Percentiles rank a stretch among this genome's conserved stretches.
Conservation (phyloP, 2,113 vertebrate species). For the Sphyrna mokarran region DNA sequence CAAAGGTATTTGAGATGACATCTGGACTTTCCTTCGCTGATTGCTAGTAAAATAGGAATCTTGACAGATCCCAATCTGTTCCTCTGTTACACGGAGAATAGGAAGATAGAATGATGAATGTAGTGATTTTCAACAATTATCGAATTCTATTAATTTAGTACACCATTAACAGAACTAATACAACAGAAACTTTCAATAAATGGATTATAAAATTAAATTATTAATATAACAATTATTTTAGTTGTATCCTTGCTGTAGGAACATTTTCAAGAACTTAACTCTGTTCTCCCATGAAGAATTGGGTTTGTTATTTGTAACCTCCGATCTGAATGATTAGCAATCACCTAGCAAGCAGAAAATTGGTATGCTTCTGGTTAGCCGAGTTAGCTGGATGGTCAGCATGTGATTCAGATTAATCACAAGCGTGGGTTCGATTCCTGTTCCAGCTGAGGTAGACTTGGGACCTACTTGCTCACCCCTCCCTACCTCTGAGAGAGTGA, state of each 20-base stretch:
- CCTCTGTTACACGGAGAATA: background rate
- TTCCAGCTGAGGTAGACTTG: no score
- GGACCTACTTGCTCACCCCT: background rate
- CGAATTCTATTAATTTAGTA: background rate
- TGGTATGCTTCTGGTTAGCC: background rate
- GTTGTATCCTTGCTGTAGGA: background rate
- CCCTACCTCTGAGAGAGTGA: background rate
- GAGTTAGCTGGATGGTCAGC: background rate
- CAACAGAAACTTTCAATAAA: background rate
- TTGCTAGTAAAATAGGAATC: background rate
- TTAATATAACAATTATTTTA: background rate
- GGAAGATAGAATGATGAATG: background rate
- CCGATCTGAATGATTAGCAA: background rate
- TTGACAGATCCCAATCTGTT: background rate
- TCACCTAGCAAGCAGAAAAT: background rate
- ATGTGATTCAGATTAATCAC: no score
- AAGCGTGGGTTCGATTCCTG: background rate
- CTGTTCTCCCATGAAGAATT: background rate
- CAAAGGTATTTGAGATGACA: no score
- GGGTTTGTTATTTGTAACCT: background rate
- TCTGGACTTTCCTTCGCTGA: background rate
- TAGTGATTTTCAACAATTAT: background rate
- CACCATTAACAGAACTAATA: background rate
- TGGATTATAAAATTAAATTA: background rate
- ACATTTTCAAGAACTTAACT: background rate